Conservation (phyloP, 2,888 invertebrate species). For the Netelia inedita region DNA sequence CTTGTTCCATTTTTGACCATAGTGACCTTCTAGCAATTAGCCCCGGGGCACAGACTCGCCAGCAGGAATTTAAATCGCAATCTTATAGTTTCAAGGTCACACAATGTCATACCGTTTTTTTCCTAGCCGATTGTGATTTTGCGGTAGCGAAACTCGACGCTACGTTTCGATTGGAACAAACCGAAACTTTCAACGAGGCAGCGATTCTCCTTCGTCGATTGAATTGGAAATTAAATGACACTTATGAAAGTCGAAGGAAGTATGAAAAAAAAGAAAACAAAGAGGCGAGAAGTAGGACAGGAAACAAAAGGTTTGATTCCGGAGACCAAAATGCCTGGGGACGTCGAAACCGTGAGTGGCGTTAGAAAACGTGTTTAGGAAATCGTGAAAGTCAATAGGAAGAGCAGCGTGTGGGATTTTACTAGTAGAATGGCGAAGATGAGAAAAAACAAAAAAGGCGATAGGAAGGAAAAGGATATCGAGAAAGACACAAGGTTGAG, state of each 20-base stretch:
- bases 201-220: slow-evolving; percentile 66
- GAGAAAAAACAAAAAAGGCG: not conserved
- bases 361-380: slow-evolving; percentile 76
- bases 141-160: too few relatives aligned
- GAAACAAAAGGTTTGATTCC: not conserved
- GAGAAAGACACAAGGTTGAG: slow-evolving; percentile 35
- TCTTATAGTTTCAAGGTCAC: too few relatives aligned
- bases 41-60: too few relatives aligned
- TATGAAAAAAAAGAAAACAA: slow-evolving; percentile 40
- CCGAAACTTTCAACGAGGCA: slow-evolving; percentile 34
- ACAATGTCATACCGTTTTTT: too few relatives aligned
- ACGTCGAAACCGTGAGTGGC: slow-evolving; percentile 41
- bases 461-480: slow-evolving; percentile 19
- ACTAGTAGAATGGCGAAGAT: not conserved
- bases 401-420: slow-evolving; percentile 21
- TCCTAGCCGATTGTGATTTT: too few relatives aligned
- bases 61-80: too few relatives aligned
- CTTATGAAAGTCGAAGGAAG: not conserved
- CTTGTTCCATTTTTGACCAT: too few relatives aligned
- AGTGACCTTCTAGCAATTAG: too few relatives aligned
- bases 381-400: slow-evolving; percentile 71
- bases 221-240: slow-evolving; percentile 77
- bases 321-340: slow-evolving; percentile 33
- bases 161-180: too few relatives aligned
- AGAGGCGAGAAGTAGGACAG: not conserved